phyloP scores from a whole-genome alignment of 2,888 invertebrate species.

The Chirona hameri region DNA sequence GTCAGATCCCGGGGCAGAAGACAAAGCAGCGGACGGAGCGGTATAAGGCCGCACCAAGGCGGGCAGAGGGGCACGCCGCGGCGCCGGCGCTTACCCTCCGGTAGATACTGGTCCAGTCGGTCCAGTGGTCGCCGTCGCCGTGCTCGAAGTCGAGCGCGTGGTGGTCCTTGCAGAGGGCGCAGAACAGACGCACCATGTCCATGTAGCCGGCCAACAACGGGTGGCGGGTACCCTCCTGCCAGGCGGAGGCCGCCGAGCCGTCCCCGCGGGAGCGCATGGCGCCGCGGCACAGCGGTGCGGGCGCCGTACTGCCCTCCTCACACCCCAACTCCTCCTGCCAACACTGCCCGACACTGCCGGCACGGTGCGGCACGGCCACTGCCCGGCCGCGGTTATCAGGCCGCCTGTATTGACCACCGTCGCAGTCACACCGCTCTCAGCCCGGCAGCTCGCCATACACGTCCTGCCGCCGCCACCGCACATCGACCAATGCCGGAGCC shows the following conservation, averaged over 20 bases:
- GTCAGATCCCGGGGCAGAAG: too few relatives aligned
- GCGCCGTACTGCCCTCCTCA: background rate
- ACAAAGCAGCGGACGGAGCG: too few relatives aligned
- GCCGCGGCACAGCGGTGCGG: background rate
- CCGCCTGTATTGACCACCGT: background rate
- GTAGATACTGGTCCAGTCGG: constrained; percentile 2
- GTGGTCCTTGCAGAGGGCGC: constrained; percentile 6
- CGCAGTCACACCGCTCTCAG: background rate
- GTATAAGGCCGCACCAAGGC: too few relatives aligned
- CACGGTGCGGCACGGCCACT: too few relatives aligned
- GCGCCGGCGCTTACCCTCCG: background rate
- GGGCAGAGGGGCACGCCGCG: too few relatives aligned
- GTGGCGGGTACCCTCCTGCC: background rate
- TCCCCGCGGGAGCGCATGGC: background rate
- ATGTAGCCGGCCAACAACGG: background rate
- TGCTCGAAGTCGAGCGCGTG: background rate
- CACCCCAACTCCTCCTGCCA: background rate
- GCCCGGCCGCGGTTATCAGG: background rate
- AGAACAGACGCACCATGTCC: constrained; percentile 27
- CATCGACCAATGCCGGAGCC: background rate
- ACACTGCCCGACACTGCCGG: too few relatives aligned
- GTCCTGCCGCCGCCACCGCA: background rate
- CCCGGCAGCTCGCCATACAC: background rate
- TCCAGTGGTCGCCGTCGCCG: constrained; percentile 26
- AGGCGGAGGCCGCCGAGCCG: background rate